Evolutionary conservation across 2,888 invertebrate genomes (phyloP), one percentile per base, ranked within the genome.

Genomic region (Tipula lateralis): DNA sequence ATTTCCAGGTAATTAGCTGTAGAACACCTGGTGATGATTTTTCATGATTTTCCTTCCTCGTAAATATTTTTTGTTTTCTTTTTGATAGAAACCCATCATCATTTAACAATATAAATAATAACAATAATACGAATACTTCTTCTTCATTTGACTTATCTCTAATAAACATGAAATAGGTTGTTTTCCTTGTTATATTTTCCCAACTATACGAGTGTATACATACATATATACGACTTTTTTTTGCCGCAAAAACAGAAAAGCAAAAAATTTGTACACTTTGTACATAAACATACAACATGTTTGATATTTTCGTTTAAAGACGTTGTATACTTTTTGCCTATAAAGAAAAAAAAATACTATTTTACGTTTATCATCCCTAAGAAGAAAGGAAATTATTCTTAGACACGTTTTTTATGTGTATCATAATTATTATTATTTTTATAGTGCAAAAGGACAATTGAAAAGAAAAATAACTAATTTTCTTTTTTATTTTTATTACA

Each of bases 351-450:
- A n/a, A 16, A 50, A 66, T 66, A 0, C 66, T 19, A 9, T 66
- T 13, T 66, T 66, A 9, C 24, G 66, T 66, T 66, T 66, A 66
- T 66, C 66, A 66, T 66, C 66, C 66, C 66, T n/a, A 66, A 66
- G 66, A 24, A 66, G 12, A 44, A 24, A 19, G 24, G 19, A 66
- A 66, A 66, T 24, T 66, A 66, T 66, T 66, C 66, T 66, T 66
- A 66, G 66, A 66, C 66, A 66, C 24, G 66, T 66, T 66, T 66
- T 9, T 50, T 66, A 24, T 66, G 66, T 66, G 50, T 19, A 50
- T 66, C 66, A 66, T 66, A 66, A 66, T 66, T 66, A 66, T 66
- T 66, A 66, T 66, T 66, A 66, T 66, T 66, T 50, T 66, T 66
- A 66, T 66, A 66, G 66, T 66, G 66, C 24, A 66, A 66, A 50